A percentile compares a stretch with the other conserved stretches of the same genome.
Conservation (phyloP, 2,888 invertebrate species). For the Dinocampus coccinellae region DNA sequence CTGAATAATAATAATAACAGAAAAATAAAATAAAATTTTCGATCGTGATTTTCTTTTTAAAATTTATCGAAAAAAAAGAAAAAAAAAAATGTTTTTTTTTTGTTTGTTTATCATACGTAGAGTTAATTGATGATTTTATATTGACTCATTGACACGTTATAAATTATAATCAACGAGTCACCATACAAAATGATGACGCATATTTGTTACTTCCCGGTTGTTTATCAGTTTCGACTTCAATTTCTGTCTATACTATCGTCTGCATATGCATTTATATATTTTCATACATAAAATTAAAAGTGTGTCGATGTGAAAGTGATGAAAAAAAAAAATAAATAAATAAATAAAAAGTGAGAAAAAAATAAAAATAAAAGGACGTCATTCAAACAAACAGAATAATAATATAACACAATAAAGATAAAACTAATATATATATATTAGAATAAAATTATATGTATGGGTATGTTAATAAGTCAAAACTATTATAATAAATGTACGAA, state of each 20-base stretch:
- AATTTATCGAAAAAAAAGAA: no score
- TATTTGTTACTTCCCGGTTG: slow-evolving; percentile 38
- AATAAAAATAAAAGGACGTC: no score
- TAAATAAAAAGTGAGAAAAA: neutral
- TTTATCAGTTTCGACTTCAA: slow-evolving; percentile 44
- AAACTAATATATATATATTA: no score
- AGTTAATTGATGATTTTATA: neutral
- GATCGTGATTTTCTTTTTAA: no score
- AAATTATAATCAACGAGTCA: slow-evolving; percentile 34
- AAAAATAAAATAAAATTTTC: no score
- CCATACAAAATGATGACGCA: slow-evolving; percentile 41
- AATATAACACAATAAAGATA: neutral
- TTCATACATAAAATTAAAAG: neutral
- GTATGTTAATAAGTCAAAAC: neutral
- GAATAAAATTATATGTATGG: no score
- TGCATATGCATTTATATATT: neutral
- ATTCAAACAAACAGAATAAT: no score
- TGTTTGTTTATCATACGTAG: no score
- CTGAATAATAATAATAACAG: no score
- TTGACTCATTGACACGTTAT: slow-evolving; percentile 47
- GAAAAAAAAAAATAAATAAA: neutral
- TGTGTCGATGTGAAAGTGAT: neutral
- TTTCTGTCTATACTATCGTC: neutral
- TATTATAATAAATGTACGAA: neutral
- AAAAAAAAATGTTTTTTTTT: no score